Percentiles rank a stretch among this genome's conserved stretches.
Evolutionary conservation across 2,113 vertebrate genomes (phyloP).

Genomic region (Notarius quadriscutis): DNA sequence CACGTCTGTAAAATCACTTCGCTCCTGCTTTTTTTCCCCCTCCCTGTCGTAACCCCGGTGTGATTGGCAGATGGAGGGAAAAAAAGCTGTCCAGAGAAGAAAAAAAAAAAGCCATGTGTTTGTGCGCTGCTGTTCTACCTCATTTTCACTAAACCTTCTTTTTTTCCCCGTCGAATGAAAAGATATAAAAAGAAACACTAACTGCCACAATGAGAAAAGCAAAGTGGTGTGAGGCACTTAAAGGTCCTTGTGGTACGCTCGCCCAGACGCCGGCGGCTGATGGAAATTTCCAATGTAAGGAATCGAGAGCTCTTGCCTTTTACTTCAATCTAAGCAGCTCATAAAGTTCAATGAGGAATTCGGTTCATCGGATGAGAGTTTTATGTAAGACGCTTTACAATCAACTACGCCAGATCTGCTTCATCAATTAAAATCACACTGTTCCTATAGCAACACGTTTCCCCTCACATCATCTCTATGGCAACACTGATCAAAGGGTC

Average conservation of each 20-base stretch:
- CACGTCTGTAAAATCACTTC: constrained; percentile 63
- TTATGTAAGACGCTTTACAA: too few relatives aligned
- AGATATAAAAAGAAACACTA: constrained; percentile 27
- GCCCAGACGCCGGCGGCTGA: not conserved
- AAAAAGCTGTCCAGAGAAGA: constrained; percentile 6
- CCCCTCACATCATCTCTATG: constrained; percentile 8
- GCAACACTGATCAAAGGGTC: constrained; percentile 13
- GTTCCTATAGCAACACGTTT: constrained; percentile 18
- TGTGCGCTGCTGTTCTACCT: constrained; percentile 46
- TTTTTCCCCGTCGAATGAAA: constrained; percentile 9
- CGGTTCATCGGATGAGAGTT: too few relatives aligned
- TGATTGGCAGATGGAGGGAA: constrained; percentile 62
- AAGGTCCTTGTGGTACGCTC: constrained; percentile 22
- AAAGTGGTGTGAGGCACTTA: constrained; percentile 22
- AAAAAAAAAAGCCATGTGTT: constrained; percentile 49
- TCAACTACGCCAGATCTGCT: not conserved
- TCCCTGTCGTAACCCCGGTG: constrained; percentile 51
- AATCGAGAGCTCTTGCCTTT: not conserved
- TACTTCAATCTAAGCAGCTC: not conserved
- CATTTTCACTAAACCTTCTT: constrained; percentile 10
- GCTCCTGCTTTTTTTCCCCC: constrained; percentile 36
- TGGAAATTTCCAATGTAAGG: constrained; percentile 34
- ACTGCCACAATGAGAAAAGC: constrained; percentile 26
- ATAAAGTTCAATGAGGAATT: not conserved
- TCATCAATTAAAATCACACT: constrained; percentile 16